Evolutionary conservation across 2,888 invertebrate species (phyloP), one percentile per base, ranked within the genome.

Genomic region (Pegoplata infirma): DNA sequence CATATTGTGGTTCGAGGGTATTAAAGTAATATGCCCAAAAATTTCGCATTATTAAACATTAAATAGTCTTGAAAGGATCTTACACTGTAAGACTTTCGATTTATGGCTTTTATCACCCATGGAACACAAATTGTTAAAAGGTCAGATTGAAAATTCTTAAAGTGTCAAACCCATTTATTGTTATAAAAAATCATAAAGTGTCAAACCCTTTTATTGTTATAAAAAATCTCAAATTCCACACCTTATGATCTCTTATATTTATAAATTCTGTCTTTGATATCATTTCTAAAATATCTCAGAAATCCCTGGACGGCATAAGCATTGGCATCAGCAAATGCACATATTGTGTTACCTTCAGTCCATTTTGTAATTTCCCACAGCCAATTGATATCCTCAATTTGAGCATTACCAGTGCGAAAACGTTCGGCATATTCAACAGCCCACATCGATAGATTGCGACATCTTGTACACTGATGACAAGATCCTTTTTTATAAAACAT

Each of bases 401-500:
- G 93, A 0, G 97, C 98, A 88, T 98, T 95, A 55, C 99, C 99
- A 69, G 94, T 93, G 23, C 96, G 93, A 85, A 96, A 93, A 89
- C 92, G 91, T 84, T 91, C 90, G 91, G 95, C 93, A 84, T 95
- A 93, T 90, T 97, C 96, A 89, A 95, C 94, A 94, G 98, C 95
- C 97, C 98, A 98, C 7, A 92, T 92, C 79, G 95, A 95, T 16
- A 98, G 98, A 91, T 99, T 98, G 68, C 99, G 92, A 89, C 99
- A 99, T 5, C 98, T 98, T 64, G 98, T 98, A 90, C 99, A 99
- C 91, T 99, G 99, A 3, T 99, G 99, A 89, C 99, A 99, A 19
- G 97, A 98, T 90, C 98, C 98, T 88, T 98, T 97, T 88, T 98
- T 97, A 91, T 98, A 99, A 91, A 99, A 99, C 91, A 95, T 94